Conservation (phyloP, 2,113 vertebrate genomes). For the Amphiprion percula region DNA sequence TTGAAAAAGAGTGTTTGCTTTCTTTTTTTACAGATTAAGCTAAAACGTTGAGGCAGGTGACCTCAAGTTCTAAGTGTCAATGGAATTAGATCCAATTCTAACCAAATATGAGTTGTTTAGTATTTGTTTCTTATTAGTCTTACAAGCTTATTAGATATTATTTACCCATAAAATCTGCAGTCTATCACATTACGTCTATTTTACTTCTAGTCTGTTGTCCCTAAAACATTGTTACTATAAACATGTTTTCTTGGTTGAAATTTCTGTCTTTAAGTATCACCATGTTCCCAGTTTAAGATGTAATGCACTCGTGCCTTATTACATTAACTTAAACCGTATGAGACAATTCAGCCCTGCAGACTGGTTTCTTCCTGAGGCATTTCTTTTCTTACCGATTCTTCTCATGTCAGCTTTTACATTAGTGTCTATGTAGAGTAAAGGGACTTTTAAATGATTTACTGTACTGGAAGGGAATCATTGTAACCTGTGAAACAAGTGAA, state of each 20-base stretch:
- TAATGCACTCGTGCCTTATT: constrained; percentile 66
- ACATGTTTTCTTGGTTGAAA: constrained; percentile 6
- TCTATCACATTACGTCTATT: neutral
- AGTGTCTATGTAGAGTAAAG: constrained; percentile 1
- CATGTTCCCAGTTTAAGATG: neutral
- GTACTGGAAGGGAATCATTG: neutral
- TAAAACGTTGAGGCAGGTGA: neutral
- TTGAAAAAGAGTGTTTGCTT: constrained; percentile 13
- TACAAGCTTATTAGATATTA: too few relatives aligned
- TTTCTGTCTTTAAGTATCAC: neutral
- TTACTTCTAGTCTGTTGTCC: neutral
- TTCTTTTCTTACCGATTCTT: neutral
- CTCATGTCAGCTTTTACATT: constrained; percentile 1
- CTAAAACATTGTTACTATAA: neutral
- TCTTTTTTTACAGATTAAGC: constrained; percentile 7
- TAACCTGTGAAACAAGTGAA: constrained; percentile 31
- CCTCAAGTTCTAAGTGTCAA: constrained; percentile 14
- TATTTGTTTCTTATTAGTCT: neutral
- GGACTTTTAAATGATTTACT: constrained; percentile 28
- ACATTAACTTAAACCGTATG: neutral
- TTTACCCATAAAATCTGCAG: too few relatives aligned
- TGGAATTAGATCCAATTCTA: neutral
- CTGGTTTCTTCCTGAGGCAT: neutral
- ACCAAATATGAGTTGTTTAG: neutral
- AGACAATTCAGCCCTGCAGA: constrained; percentile 5